Base-by-base conservation (phyloP, 2,113 vertebrate genomes). In the Turdus rufiventris region DNA sequence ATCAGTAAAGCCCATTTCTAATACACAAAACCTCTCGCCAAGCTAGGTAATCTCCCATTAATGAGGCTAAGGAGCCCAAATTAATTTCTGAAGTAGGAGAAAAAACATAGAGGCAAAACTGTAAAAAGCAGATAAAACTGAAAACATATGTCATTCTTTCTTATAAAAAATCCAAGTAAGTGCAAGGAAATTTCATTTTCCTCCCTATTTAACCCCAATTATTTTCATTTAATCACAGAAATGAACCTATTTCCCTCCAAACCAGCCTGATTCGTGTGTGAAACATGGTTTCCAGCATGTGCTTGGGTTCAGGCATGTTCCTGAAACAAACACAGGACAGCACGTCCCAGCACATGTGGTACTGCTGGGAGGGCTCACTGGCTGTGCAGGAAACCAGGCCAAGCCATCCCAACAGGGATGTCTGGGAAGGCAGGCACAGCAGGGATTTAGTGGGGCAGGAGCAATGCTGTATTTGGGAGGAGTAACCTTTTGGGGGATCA, bases 141-240 rank as follows among this genome's bases (percentile, higher is more conserved):
- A 85, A 88, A 91, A 88, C 34, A 29, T 82, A 45, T 70, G 85
- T 83, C 67, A 91, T 78, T 91, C 26, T 91, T 88, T 61, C 84
- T 79, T 95, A 61, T 4, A 91, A 83, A 63, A 94, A 85, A 90
- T 96, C 54, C 53, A 88, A 95, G 34, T 88, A 95, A 96, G 90
- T 95, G 81, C 81, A 71, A 93, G 56, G 56, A 94, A 95, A 93
- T 94, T 73, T 94, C 58, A 88, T 91, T 97, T 95, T 94, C 54
- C 85, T 93, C 43, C 78, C 88, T 38, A 80, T 85, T 95, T 93
- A 94, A 93, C 63, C 56, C 85, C 20, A 95, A 88, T 96, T 96
- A 91, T 90, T 95, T 95, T 93, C 63, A 94, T 96, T 96, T 95
- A 89, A 94, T 97, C 87, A 88, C 38, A 89, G 66, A 80, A 93